Conservation (phyloP, 2,797 vertebrate genomes). For the Alfaro cultratus region DNA sequence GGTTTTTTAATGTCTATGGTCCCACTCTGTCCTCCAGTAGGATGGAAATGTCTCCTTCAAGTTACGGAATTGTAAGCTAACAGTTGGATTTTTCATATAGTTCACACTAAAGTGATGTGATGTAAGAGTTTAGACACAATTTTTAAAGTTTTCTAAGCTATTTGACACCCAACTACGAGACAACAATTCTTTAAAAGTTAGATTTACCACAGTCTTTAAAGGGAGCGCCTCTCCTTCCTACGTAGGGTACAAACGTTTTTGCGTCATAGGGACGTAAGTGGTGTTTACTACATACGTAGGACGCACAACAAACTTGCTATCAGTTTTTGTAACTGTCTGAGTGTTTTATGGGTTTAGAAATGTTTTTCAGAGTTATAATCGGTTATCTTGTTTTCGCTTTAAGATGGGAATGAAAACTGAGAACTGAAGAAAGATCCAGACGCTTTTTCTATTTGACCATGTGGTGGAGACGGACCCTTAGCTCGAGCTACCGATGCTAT, state of each 20-base stretch:
- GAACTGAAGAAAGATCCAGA: not conserved
- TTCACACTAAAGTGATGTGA: not conserved
- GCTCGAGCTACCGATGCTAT: slow-evolving; percentile 28
- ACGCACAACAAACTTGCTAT: not conserved
- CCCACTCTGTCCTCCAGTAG: no score
- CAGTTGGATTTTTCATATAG: not conserved
- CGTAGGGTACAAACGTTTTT: not conserved
- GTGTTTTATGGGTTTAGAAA: not conserved
- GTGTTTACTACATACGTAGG: slow-evolving; percentile 10
- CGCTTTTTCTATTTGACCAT: slow-evolving; percentile 31
- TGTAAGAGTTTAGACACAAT: not conserved
- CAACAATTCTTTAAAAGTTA: accelerated
- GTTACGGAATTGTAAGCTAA: not conserved
- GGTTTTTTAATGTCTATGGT: not conserved
- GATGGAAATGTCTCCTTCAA: not conserved
- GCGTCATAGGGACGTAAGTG: not conserved
- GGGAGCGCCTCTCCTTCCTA: not conserved
- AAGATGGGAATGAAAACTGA: not conserved
- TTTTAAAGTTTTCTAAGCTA: not conserved
- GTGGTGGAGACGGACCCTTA: slow-evolving; percentile 66
- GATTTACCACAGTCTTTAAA: not conserved
- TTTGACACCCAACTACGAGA: not conserved
- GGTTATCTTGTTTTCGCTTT: no score
- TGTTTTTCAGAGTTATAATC: no score
- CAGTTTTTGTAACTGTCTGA: not conserved